Evolutionary conservation across 2,888 invertebrate species (phyloP).

Genomic region (Netelia fuscicornis): DNA sequence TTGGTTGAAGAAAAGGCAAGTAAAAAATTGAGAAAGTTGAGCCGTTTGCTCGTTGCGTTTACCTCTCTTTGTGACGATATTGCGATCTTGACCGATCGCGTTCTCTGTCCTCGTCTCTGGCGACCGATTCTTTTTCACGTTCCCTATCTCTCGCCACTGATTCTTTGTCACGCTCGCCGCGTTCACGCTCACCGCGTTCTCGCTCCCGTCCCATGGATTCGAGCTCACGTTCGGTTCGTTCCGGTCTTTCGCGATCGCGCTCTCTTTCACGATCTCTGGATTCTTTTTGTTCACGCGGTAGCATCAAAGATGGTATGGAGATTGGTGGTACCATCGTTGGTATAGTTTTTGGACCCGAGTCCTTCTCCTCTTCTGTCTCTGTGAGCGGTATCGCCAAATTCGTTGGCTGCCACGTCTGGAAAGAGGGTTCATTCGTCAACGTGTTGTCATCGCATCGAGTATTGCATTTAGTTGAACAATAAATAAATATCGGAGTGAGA

Average conservation of each 20-base stretch:
- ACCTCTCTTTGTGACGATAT: conserved; percentile 87
- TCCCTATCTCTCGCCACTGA: conserved; percentile 80
- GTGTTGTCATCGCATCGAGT: background rate
- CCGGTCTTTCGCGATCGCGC: conserved; percentile 83
- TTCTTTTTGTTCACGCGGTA: conserved; percentile 77
- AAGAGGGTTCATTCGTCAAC: conserved; percentile 23
- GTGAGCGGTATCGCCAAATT: conserved; percentile 82
- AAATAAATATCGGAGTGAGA: conserved; percentile 42
- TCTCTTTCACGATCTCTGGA: conserved; percentile 86
- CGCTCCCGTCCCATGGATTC: conserved; percentile 79
- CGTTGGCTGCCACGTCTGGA: conserved; percentile 83
- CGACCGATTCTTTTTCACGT: conserved; percentile 82
- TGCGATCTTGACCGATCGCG: conserved; percentile 87
- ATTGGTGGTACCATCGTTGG: conserved; percentile 84
- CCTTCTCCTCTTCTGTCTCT: conserved; percentile 80
- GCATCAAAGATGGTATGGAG: conserved; percentile 81
- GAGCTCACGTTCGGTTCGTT: conserved; percentile 74
- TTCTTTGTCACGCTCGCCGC: conserved; percentile 80
- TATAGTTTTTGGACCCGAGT: conserved; percentile 81
- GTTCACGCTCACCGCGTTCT: conserved; percentile 76
- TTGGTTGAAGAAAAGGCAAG: background rate
- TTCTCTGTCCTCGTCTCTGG: conserved; percentile 84
- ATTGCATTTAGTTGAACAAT: background rate
- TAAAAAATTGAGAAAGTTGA: background rate
- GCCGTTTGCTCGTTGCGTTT: conserved; percentile 36